These are phyloP conservation scores for Spinus olivaceus DNA, from an alignment of 2,797 vertebrate genomes.

Conservation along the genomic window DNA sequence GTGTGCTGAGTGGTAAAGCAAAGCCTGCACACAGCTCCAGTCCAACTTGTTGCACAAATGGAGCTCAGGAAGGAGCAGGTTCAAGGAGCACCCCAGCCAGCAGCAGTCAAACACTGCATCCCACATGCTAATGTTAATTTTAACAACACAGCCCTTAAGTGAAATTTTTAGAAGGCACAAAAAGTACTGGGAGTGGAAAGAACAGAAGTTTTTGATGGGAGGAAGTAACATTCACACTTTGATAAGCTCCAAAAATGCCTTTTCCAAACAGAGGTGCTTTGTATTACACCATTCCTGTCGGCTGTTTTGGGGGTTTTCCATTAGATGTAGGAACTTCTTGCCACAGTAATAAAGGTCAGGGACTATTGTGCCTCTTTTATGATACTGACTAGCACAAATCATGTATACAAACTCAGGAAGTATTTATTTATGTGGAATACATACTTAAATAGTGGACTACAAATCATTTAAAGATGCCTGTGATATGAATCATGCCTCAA, in stretches of 20 bases:
- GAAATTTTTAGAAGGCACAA: neutral
- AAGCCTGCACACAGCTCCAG: neutral
- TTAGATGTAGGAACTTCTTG: constrained; percentile 13
- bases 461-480: constrained; percentile 57
- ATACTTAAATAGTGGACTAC: constrained; percentile 26
- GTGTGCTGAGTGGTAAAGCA: neutral
- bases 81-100: neutral
- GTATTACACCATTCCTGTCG: neutral
- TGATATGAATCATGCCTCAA: constrained; percentile 59
- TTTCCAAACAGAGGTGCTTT: constrained; percentile 30
- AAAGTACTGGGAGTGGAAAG: neutral
- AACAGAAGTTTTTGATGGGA: neutral
- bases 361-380: constrained; percentile 31
- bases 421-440: constrained; percentile 51
- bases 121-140: neutral
- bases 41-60: neutral
- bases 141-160: neutral
- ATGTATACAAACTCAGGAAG: constrained; percentile 39
- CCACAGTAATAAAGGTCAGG: constrained; percentile 20
- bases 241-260: neutral
- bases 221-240: neutral
- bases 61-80: neutral
- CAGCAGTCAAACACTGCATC: neutral
- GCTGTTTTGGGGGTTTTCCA: neutral
- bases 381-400: constrained; percentile 21